Base-by-base conservation (phyloP, 2,888 invertebrate species). In the Macroteleia sp. region DNA sequence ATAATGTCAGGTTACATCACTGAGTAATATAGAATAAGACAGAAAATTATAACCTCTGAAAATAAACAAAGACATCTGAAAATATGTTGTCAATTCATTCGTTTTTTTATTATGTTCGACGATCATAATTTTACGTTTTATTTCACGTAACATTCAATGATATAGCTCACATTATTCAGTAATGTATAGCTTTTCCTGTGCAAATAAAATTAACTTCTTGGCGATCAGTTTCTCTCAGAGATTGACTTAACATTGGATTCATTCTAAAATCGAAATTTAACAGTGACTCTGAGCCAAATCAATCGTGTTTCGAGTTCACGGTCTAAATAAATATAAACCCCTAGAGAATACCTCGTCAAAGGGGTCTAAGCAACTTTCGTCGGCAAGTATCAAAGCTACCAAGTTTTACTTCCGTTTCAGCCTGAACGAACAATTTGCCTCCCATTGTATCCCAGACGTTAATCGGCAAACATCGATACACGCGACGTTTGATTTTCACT, bases 401-500 rank as follows among this genome's bases (percentile, higher is more conserved):
- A 34, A 48, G 50, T 36, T 62, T 75, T 48, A 69, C 69, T 75
- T 69, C 61, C 62, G 61, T 56, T 69, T 48, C 56, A 44, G 25
- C 22, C 25, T 28, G 56, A 62, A 14, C 69, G 42, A 50, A 61
- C 67, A 69, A 75, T 75, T 75, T 69, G 61, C 62, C 48, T 69
- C 56, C 48, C 67, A 69, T 75, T 69, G 75, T 62, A 34, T 52
- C 62, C 62, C 54, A 54, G 56, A 69, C 61, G 56, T 75, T 69
- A 75, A 75, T 75, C 67, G 75, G 34, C 50, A 69, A 75, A 75
- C 62, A 67, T 62, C 69, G 69, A 75, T 69, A 67, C 67, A 54
- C 48, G 39, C 50, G 42, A 59, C 74, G 66, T 74, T 74, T 74
- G 74, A 74, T 74, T 73, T 73, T 73, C 62, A 64, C 71, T 64